Percentiles rank a stretch among this genome's conserved stretches.
These are phyloP conservation scores for Drosophila kepulauana DNA, from an alignment of 1,140 invertebrate genomes.

Conservation along the genomic window DNA sequence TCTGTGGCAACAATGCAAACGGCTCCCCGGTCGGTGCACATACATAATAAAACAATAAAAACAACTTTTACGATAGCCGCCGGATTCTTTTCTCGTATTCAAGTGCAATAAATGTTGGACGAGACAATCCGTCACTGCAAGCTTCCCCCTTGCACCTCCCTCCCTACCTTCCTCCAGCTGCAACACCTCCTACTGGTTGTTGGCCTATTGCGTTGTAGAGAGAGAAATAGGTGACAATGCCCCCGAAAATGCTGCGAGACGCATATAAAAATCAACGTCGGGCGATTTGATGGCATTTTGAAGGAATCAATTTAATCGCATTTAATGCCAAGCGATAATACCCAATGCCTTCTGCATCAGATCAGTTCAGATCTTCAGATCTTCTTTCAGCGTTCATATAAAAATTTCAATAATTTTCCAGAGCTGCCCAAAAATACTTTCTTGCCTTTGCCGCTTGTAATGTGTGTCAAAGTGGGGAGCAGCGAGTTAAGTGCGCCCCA, in stretches of 20 bases:
- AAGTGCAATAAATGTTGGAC: slow-evolving; percentile 77
- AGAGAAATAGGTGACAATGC: slow-evolving; percentile 60
- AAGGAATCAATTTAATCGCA: slow-evolving; percentile 81
- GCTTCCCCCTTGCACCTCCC: not conserved
- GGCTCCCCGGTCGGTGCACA: slow-evolving; percentile 56
- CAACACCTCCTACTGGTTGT: not conserved
- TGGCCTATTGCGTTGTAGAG: not conserved
- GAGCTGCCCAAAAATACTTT: slow-evolving; percentile 56
- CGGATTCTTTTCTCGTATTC: slow-evolving; percentile 52
- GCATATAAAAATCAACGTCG: slow-evolving; percentile 63
- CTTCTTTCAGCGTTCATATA: slow-evolving; percentile 55
- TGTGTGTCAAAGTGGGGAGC: slow-evolving; percentile 45
- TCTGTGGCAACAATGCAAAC: not conserved
- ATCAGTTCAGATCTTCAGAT: slow-evolving; percentile 18
- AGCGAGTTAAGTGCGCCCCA: slow-evolving; percentile 67
- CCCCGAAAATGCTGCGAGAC: slow-evolving; percentile 35
- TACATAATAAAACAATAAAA: slow-evolving; percentile 76
- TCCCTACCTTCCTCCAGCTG: not conserved
- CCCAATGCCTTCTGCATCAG: slow-evolving; percentile 33
- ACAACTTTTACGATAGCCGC: slow-evolving; percentile 70
- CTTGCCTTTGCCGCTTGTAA: slow-evolving; percentile 1
- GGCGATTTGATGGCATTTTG: slow-evolving; percentile 73
- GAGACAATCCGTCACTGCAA: slow-evolving; percentile 66
- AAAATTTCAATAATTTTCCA: slow-evolving; percentile 76
- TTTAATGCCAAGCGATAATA: slow-evolving; percentile 71